Conservation (phyloP, 2,113 vertebrate species). For the Salvelinus namaycush region DNA sequence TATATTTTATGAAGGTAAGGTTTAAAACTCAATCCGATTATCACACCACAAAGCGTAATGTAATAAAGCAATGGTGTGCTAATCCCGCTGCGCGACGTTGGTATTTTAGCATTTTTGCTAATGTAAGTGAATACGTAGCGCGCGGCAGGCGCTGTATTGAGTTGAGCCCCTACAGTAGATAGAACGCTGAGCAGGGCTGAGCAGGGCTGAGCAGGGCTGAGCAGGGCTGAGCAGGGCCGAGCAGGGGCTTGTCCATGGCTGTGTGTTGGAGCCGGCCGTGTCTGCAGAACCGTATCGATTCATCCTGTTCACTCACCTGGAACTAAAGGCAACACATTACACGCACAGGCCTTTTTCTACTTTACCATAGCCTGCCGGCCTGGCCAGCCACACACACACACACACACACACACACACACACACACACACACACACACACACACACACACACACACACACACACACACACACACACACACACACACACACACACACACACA, state of each 20-base stretch:
- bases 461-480: too few species aligned
- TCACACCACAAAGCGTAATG: slow-evolving; percentile 37
- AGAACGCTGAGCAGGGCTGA: too few species aligned
- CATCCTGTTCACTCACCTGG: not conserved
- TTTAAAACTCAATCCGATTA: slow-evolving; percentile 44
- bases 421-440: too few species aligned
- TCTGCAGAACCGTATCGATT: not conserved
- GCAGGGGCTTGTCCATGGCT: too few species aligned
- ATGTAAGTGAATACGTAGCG: slow-evolving; percentile 10
- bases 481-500: too few species aligned
- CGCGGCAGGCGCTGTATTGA: too few species aligned
- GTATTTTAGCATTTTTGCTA: not conserved
- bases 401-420: too few species aligned
- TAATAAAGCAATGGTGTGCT: slow-evolving; percentile 40
- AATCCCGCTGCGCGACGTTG: slow-evolving; percentile 20
- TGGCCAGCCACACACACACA: not conserved
- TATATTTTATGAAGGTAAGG: slow-evolving; percentile 28
- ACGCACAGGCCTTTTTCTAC: not conserved
- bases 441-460: too few species aligned
- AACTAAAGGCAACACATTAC: not conserved
- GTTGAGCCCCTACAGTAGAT: not conserved
- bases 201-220: too few species aligned
- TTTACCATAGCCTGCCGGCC: too few species aligned
- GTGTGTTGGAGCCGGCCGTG: not conserved
- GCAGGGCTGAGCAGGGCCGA: too few species aligned